These are phyloP conservation scores for Brotula barbata DNA, from an alignment of 2,797 vertebrate species.

Conservation along the genomic window DNA sequence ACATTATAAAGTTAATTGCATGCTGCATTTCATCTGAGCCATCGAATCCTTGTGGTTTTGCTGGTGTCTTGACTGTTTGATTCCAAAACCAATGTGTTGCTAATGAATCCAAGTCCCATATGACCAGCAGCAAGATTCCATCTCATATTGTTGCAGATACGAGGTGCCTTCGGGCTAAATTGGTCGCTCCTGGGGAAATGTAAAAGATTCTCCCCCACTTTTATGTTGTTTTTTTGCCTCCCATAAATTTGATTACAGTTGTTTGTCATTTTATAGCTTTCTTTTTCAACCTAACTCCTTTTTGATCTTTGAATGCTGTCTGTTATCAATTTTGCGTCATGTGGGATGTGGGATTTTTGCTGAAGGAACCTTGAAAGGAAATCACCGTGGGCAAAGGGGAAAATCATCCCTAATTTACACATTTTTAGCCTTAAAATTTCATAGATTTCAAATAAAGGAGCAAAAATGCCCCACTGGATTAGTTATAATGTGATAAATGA, in stretches of 20 bases:
- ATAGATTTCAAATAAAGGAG: too few relatives aligned
- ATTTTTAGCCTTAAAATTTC: too few relatives aligned
- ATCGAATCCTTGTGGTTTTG: constrained; percentile 65
- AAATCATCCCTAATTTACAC: too few relatives aligned
- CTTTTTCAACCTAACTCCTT: neutral
- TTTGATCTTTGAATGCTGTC: too few relatives aligned
- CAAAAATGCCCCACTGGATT: too few relatives aligned
- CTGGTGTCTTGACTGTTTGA: constrained; percentile 49
- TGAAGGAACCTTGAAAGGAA: too few relatives aligned
- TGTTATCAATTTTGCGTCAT: too few relatives aligned
- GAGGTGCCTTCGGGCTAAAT: constrained; percentile 35
- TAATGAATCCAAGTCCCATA: constrained; percentile 68
- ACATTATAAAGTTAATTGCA: constrained; percentile 78
- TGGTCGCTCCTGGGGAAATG: constrained; percentile 42
- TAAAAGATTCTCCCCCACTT: constrained; percentile 55
- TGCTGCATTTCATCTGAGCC: constrained; percentile 61
- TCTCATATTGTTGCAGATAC: constrained; percentile 57
- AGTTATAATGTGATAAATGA: too few relatives aligned
- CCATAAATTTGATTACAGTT: constrained; percentile 54
- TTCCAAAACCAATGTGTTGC: constrained; percentile 50
- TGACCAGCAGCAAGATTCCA: constrained; percentile 45
- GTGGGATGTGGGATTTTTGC: too few relatives aligned
- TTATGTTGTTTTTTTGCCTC: constrained; percentile 35
- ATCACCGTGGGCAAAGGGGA: too few relatives aligned
- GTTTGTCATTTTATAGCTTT: constrained; percentile 30